Conservation (phyloP, 2,888 invertebrate genomes). For the Eurois occulta region DNA sequence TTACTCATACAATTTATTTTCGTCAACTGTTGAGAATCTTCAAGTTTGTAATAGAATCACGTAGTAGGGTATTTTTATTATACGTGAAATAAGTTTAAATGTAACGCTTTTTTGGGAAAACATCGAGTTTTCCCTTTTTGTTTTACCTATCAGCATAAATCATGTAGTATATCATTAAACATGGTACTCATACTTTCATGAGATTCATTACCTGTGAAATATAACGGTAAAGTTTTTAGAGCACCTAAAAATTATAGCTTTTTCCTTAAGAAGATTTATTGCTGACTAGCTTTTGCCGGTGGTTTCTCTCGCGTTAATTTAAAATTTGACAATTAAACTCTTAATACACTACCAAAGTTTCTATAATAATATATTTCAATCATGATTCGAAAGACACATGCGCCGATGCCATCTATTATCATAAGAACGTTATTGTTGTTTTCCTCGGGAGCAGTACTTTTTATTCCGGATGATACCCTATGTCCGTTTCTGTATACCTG, state of each 20-base stretch:
- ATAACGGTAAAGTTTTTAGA: neutral
- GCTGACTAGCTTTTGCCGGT: no score
- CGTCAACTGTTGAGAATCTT: constrained; percentile 21
- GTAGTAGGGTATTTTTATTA: constrained; percentile 29
- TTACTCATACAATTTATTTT: constrained; percentile 21
- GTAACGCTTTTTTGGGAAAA: neutral
- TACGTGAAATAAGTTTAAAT: constrained; percentile 16
- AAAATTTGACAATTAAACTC: no score
- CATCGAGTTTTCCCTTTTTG: neutral
- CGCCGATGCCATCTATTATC: neutral
- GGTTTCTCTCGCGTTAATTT: no score
- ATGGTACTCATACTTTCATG: constrained; percentile 10
- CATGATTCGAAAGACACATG: neutral
- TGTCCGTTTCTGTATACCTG: no score
- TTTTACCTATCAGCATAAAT: neutral
- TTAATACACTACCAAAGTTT: neutral
- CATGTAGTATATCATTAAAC: constrained; percentile 11
- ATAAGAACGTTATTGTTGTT: neutral
- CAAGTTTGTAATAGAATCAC: constrained; percentile 35
- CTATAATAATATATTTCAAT: neutral
- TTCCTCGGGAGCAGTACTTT: neutral
- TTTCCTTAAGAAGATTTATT: neutral
- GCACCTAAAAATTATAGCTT: neutral
- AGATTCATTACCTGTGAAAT: neutral
- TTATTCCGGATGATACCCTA: no score